Base-by-base conservation (phyloP, 2,113 vertebrate species). In the Hypomesus transpacificus region DNA sequence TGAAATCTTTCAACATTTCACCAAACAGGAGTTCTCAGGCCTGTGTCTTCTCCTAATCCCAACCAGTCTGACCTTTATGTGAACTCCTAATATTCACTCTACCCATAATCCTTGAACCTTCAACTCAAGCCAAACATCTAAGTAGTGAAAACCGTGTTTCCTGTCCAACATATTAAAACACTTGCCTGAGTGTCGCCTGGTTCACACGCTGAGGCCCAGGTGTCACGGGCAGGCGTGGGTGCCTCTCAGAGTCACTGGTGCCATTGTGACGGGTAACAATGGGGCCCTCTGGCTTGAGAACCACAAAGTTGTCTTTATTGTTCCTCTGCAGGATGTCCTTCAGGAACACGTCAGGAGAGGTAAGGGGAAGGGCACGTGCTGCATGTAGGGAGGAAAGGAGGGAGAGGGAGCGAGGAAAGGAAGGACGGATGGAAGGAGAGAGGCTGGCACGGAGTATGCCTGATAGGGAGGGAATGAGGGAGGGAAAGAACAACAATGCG, bases 321-420 rank as follows among this genome's bases (percentile, higher is more conserved):
- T 89, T 87, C 57, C 31, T 84, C 78, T 75, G 80, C 88, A 89
- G 85, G 83, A 89, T 89, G 87, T 89, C 83, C 87, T 87, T 86
- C 80, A 84, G 77, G 58, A 83, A 82, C 62, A 74, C 75, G 72
- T 54, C 63, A 76, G 73, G 66, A 68, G 60, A 75, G 76, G 83
- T 87, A 69, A 84, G 50, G 77, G 52, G 66, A 80, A 31, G 6
- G 71, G 56, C 74, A 68, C 26, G 63, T 14, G 20, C 61, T 14
- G 69, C 52, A 46, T 39, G 21, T 4, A 24, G 20, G 14, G 54
- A 26, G 28, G 21, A 28, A 17, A 9, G 17, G 51, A 18, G 26
- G 9, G 56, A 28, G 31, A 9, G 14, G 39, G 31, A 11, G 50
- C 4, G 2, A 50, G 24, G 63, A 46, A 64, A 14, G 21, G 34